Evolutionary conservation across 1,140 invertebrate species (phyloP).

Genomic region (Gryon sp.): DNA sequence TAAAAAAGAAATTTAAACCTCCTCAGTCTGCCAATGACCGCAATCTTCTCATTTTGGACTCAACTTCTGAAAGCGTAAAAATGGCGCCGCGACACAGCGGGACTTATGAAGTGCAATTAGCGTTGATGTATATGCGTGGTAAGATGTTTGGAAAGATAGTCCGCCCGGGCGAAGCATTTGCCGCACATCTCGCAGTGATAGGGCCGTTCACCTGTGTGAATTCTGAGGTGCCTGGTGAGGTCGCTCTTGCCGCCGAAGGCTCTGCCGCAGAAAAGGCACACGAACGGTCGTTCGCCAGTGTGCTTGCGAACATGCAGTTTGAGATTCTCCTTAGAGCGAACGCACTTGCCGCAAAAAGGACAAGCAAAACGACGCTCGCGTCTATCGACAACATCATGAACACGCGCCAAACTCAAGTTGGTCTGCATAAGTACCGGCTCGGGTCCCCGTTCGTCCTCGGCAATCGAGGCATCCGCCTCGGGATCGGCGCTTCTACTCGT

Average conservation of each 20-base stretch:
- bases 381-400: constrained; percentile 71
- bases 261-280: constrained; percentile 91
- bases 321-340: constrained; percentile 92
- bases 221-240: constrained; percentile 90
- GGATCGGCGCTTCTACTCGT: constrained; percentile 27
- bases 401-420: constrained; percentile 64
- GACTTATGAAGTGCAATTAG: constrained; percentile 52
- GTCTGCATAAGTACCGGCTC: constrained; percentile 59
- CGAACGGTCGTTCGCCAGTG: constrained; percentile 92
- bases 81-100: not conserved
- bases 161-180: constrained; percentile 92
- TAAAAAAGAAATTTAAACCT: too few relatives aligned
- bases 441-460: constrained; percentile 23
- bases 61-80: too few relatives aligned
- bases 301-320: constrained; percentile 93
- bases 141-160: constrained; percentile 94
- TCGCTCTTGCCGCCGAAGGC: constrained; percentile 93
- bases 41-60: too few relatives aligned
- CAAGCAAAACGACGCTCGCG: constrained; percentile 86
- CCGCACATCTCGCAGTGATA: constrained; percentile 95
- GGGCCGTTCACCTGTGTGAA: constrained; percentile 91
- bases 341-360: constrained; percentile 93
- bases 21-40: too few relatives aligned
- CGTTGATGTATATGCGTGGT: constrained; percentile 90
- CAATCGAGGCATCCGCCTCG: constrained; percentile 41